Evolutionary conservation across 2,797 vertebrate genomes (phyloP).

Genomic region (Poecilia gillii): DNA sequence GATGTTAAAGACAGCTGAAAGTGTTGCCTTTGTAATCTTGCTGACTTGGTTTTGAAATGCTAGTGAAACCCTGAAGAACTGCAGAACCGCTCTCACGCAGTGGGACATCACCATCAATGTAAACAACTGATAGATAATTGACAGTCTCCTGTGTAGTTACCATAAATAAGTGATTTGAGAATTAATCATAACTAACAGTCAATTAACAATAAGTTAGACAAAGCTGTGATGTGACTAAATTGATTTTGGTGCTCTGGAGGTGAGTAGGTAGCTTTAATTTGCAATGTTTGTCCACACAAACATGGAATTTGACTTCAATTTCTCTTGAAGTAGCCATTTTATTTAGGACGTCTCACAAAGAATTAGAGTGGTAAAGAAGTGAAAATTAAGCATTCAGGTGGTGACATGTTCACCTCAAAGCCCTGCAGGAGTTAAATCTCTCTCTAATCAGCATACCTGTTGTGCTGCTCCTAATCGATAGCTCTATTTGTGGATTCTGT

Average conservation of each 20-base stretch:
- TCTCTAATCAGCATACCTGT: conserved; percentile 63
- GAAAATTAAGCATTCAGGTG: conserved; percentile 58
- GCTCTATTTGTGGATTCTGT: conserved; percentile 71
- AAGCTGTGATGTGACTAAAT: neutral
- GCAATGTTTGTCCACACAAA: neutral
- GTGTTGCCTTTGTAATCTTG: neutral
- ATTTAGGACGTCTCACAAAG: conserved; percentile 22
- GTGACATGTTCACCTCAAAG: conserved; percentile 71
- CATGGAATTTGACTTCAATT: neutral
- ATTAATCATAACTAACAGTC: neutral
- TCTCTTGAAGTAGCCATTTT: neutral
- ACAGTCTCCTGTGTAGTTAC: neutral
- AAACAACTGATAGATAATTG: neutral
- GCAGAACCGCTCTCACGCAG: neutral
- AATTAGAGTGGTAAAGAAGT: conserved; percentile 22
- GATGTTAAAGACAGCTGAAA: neutral
- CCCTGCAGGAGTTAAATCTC: conserved; percentile 72
- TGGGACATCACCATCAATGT: neutral
- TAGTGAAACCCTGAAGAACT: neutral
- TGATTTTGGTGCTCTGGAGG: neutral
- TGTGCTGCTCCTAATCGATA: conserved; percentile 72
- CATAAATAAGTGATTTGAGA: neutral
- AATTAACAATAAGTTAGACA: neutral
- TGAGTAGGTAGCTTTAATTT: neutral
- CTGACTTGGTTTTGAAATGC: neutral